Evolutionary conservation across 2,888 invertebrate species (phyloP).

Genomic region (Leptothorax acervorum): DNA sequence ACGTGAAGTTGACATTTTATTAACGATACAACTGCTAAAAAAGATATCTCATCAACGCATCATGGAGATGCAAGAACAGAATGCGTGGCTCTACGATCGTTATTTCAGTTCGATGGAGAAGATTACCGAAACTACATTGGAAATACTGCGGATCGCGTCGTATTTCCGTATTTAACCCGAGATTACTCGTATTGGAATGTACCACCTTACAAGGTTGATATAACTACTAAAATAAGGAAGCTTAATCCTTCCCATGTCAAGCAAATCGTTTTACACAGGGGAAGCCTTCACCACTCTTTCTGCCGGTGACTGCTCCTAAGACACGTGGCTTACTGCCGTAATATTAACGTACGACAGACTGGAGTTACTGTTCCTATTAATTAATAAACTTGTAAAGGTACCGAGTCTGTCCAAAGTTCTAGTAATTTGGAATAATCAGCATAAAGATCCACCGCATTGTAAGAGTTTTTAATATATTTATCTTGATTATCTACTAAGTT

Average conservation of each 20-base stretch:
- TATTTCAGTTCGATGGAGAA: constrained; percentile 94
- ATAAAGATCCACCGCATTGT: constrained; percentile 95
- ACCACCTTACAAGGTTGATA: constrained; percentile 89
- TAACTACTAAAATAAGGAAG: neutral
- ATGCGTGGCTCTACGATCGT: constrained; percentile 91
- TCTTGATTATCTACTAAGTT: neutral
- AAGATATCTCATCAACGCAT: constrained; percentile 87
- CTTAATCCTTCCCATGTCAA: neutral
- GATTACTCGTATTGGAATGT: constrained; percentile 96
- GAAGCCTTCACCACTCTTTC: constrained; percentile 90
- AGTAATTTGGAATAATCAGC: constrained; percentile 98
- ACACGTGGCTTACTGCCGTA: constrained; percentile 97
- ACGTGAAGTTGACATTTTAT: constrained; percentile 80
- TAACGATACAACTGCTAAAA: constrained; percentile 76
- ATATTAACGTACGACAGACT: constrained; percentile 97
- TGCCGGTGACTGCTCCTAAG: constrained; percentile 94
- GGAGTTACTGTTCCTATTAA: constrained; percentile 94
- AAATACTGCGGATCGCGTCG: constrained; percentile 95
- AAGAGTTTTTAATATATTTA: constrained; percentile 80
- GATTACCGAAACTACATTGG: constrained; percentile 93
- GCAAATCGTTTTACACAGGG: constrained; percentile 52
- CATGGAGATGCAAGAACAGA: constrained; percentile 91
- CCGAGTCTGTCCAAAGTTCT: constrained; percentile 96
- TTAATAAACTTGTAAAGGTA: constrained; percentile 93
- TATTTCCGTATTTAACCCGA: constrained; percentile 93